phyloP scores from a whole-genome alignment of 2,113 vertebrate genomes.

The Globicephala melas region DNA sequence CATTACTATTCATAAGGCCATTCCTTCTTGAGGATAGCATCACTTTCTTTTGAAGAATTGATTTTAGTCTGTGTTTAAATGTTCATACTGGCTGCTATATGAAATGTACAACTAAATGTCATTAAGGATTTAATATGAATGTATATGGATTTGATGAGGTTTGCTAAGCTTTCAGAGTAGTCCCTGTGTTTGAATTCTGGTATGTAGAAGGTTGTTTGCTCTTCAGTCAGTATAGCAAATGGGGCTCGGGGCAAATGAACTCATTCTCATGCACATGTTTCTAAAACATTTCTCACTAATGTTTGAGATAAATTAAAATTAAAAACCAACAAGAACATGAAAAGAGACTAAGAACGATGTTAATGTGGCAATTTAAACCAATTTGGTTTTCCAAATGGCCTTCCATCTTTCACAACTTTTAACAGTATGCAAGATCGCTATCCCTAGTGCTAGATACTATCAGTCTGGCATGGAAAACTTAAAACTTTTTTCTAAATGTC shows the following conservation, averaged over 20 bases:
- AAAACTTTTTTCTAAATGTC: slow-evolving; percentile 74
- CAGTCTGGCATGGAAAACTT: slow-evolving; percentile 77
- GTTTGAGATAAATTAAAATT: slow-evolving; percentile 81
- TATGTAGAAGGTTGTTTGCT: slow-evolving; percentile 50
- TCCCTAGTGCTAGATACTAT: slow-evolving; percentile 63
- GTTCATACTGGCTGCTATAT: slow-evolving; percentile 56
- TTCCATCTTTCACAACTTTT: slow-evolving; percentile 70
- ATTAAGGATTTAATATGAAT: slow-evolving; percentile 56
- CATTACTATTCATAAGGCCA: slow-evolving; percentile 43
- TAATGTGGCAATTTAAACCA: slow-evolving; percentile 82
- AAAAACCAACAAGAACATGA: slow-evolving; percentile 75
- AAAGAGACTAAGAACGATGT: slow-evolving; percentile 76
- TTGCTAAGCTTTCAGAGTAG: slow-evolving; percentile 44
- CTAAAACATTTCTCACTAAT: slow-evolving; percentile 77
- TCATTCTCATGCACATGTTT: slow-evolving; percentile 81
- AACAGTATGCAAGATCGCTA: slow-evolving; percentile 70
- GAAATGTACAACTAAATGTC: slow-evolving; percentile 60
- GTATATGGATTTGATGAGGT: slow-evolving; percentile 39
- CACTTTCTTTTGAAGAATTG: slow-evolving; percentile 68
- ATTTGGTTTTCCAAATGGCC: slow-evolving; percentile 77
- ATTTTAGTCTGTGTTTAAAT: slow-evolving; percentile 68
- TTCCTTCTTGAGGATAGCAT: slow-evolving; percentile 46
- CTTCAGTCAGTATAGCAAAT: slow-evolving; percentile 61
- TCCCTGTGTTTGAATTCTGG: slow-evolving; percentile 11
- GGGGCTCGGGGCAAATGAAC: slow-evolving; percentile 46